Conservation (phyloP, 2,888 invertebrate species). For the Tipula confusa region DNA sequence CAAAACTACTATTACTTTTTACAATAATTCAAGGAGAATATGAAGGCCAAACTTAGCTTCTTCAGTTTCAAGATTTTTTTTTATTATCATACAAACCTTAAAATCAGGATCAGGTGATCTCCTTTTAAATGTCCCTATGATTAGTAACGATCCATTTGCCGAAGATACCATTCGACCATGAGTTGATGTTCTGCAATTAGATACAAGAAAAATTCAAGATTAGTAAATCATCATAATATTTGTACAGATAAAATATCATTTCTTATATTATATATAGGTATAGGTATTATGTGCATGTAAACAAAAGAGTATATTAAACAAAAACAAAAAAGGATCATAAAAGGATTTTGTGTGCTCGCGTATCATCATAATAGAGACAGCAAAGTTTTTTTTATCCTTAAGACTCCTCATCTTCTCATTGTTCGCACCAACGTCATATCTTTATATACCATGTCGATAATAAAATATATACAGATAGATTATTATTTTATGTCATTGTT, state of each 20-base stretch:
- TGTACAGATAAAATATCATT: neutral
- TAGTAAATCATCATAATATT: conserved; percentile 9
- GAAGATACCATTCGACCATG: conserved; percentile 76
- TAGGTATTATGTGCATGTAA: neutral
- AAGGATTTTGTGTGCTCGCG: neutral
- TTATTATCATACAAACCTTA: conserved; percentile 55
- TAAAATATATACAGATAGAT: neutral
- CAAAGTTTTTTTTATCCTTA: neutral
- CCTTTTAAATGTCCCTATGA: conserved; percentile 74
- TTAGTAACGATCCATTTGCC: conserved; percentile 72
- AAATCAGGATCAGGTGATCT: conserved; percentile 68
- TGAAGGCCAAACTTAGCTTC: too few relatives aligned
- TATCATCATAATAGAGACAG: neutral
- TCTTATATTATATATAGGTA: too few relatives aligned
- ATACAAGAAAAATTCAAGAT: neutral
- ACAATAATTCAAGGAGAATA: too few relatives aligned
- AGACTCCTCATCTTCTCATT: neutral
- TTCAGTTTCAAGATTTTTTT: too few relatives aligned
- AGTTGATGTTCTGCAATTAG: conserved; percentile 61
- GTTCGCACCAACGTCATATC: neutral
- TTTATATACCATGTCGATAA: neutral
- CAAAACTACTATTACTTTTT: too few relatives aligned
- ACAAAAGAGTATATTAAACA: neutral
- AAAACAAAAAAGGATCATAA: too few relatives aligned
- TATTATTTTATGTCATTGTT: conserved; percentile 3